These are phyloP conservation scores for Monomorium pharaonis DNA, from an alignment of 1,140 invertebrate genomes.

Conservation along the genomic window DNA sequence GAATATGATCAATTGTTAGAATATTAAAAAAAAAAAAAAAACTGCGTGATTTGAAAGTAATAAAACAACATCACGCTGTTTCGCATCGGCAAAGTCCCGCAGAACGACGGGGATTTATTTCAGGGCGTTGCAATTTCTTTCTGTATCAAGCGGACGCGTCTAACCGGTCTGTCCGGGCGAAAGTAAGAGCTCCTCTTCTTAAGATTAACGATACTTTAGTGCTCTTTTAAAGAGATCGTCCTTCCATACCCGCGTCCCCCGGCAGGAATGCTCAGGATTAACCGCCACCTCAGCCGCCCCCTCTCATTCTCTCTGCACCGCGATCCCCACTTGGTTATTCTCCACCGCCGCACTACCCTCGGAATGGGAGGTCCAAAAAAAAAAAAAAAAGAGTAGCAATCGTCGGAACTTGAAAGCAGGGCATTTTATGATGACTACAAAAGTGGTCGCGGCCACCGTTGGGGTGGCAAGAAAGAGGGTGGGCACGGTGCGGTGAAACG, in stretches of 20 bases:
- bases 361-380: slow-evolving; percentile 46
- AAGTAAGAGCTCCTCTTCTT: slow-evolving; percentile 80
- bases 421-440: slow-evolving; percentile 80
- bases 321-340: slow-evolving; percentile 70
- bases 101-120: slow-evolving; percentile 77
- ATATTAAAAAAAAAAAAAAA: background rate
- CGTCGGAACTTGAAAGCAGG: slow-evolving; percentile 76
- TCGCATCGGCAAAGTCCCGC: background rate
- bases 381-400: slow-evolving; percentile 72
- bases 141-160: slow-evolving; percentile 84
- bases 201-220: slow-evolving; percentile 85
- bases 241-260: slow-evolving; percentile 60
- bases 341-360: slow-evolving; percentile 61
- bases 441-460: slow-evolving; percentile 75
- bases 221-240: slow-evolving; percentile 82
- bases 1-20: background rate
- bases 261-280: slow-evolving; percentile 67
- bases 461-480: slow-evolving; percentile 72
- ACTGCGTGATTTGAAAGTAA: background rate
- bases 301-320: slow-evolving; percentile 28
- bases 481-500: slow-evolving; percentile 59
- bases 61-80: slow-evolving; percentile 15
- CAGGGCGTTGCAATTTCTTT: slow-evolving; percentile 82
- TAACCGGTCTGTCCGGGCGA: slow-evolving; percentile 83
- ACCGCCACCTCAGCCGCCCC: slow-evolving; percentile 58